Conservation (phyloP, 2,797 vertebrate species). For the Gobio occitaniae region DNA sequence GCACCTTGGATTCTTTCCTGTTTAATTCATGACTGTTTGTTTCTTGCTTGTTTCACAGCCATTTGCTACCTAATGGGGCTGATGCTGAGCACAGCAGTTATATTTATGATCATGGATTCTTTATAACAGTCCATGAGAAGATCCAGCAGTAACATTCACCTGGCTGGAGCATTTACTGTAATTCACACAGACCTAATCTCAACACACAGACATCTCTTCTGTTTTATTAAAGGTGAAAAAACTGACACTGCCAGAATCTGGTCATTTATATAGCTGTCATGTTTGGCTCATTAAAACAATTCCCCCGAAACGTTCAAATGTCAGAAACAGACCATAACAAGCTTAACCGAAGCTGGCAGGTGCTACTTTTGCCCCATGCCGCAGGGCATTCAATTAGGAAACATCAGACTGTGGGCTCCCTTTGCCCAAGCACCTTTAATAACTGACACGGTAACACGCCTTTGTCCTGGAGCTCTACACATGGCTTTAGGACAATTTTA, state of each 20-base stretch:
- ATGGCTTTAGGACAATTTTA: background rate
- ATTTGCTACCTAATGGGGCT: slow-evolving; percentile 42
- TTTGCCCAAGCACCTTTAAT: slow-evolving; percentile 1
- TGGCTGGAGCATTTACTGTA: slow-evolving; percentile 29
- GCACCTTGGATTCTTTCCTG: background rate
- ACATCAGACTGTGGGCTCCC: background rate
- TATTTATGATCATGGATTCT: slow-evolving; percentile 39
- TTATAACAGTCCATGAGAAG: slow-evolving; percentile 14
- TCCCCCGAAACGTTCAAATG: background rate
- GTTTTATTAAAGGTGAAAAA: background rate
- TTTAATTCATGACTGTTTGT: slow-evolving; percentile 18
- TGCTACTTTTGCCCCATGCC: background rate
- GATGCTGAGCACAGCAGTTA: slow-evolving; percentile 56
- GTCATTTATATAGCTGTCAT: slow-evolving; percentile 4
- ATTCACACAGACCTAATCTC: background rate
- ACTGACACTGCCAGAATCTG: background rate
- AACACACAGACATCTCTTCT: background rate
- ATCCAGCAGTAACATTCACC: slow-evolving; percentile 16
- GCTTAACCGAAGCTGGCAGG: slow-evolving; percentile 35
- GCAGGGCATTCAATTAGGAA: slow-evolving; percentile 23
- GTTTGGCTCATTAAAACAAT: slow-evolving; percentile 35
- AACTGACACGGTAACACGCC: background rate
- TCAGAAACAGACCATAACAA: slow-evolving; percentile 26
- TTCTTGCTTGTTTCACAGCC: slow-evolving; percentile 16
- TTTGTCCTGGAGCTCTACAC: background rate